A percentile compares a stretch with the other conserved stretches of the same genome.
Conservation (phyloP, 2,797 vertebrate species). For the Lutjanus argentimaculatus region DNA sequence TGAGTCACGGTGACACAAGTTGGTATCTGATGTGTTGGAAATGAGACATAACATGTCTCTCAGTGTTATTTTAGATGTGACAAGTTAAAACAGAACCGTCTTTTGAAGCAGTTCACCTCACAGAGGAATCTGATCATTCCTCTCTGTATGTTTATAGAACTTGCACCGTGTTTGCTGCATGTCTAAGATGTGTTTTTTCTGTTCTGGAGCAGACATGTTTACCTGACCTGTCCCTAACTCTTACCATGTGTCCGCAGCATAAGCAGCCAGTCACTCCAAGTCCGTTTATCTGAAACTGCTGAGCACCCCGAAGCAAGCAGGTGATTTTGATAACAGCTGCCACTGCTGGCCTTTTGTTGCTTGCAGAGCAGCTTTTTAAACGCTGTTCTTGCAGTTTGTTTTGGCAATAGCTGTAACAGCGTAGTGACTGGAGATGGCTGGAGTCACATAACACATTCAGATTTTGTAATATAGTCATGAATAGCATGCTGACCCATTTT, state of each 20-base stretch:
- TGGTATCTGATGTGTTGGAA: too few relatives aligned
- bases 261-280: constrained; percentile 39
- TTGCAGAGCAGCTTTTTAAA: constrained; percentile 19
- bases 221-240: constrained; percentile 63
- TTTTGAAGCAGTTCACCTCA: neutral
- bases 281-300: constrained; percentile 39
- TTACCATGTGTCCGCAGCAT: constrained; percentile 63
- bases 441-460: constrained; percentile 6
- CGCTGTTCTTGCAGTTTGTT: constrained; percentile 12
- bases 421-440: constrained; percentile 4
- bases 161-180: constrained; percentile 34
- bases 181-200: constrained; percentile 45
- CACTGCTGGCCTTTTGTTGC: constrained; percentile 25
- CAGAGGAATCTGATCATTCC: constrained; percentile 24
- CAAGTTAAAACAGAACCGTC: neutral
- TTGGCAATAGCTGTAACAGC: neutral
- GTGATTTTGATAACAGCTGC: constrained; percentile 61
- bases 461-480: constrained; percentile 18
- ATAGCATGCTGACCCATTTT: constrained; percentile 31
- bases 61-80: neutral
- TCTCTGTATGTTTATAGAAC: constrained; percentile 17
- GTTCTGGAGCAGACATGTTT: constrained; percentile 53
- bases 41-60: too few relatives aligned
- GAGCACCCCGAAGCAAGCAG: constrained; percentile 51
- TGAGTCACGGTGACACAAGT: too few relatives aligned